phyloP scores from a whole-genome alignment of 2,797 vertebrate species.

The Buceros bicornis region DNA sequence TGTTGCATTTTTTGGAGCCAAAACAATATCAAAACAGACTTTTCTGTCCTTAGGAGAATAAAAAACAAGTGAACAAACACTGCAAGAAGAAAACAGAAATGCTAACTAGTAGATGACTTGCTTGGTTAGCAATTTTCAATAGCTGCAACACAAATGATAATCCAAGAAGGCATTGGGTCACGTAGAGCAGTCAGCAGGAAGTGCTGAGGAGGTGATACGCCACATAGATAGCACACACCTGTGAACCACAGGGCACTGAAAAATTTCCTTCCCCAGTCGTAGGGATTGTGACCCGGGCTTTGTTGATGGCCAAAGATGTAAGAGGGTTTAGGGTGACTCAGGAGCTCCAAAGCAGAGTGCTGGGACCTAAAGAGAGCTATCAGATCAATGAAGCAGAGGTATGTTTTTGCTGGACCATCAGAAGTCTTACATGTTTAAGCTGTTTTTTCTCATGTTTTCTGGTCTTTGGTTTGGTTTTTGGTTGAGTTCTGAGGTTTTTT shows the following conservation, averaged over 20 bases:
- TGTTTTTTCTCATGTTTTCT: background rate
- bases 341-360: background rate
- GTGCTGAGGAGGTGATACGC: background rate
- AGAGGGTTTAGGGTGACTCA: background rate
- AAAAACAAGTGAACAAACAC: background rate
- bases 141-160: background rate
- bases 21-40: background rate
- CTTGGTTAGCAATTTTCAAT: background rate
- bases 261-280: background rate
- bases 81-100: background rate
- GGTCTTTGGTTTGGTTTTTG: background rate
- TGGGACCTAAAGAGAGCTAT: background rate
- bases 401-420: background rate
- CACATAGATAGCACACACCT: rapidly evolving
- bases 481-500: background rate
- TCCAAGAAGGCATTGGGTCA: background rate
- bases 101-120: background rate
- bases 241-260: background rate
- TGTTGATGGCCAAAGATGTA: background rate
- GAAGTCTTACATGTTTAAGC: background rate
- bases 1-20: background rate
- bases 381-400: background rate
- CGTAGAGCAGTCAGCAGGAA: background rate
- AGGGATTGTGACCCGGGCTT: background rate
- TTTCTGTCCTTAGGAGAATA: background rate